Evolutionary conservation across 2,113 vertebrate genomes (phyloP).

Genomic region (Hiodon alosoides): DNA sequence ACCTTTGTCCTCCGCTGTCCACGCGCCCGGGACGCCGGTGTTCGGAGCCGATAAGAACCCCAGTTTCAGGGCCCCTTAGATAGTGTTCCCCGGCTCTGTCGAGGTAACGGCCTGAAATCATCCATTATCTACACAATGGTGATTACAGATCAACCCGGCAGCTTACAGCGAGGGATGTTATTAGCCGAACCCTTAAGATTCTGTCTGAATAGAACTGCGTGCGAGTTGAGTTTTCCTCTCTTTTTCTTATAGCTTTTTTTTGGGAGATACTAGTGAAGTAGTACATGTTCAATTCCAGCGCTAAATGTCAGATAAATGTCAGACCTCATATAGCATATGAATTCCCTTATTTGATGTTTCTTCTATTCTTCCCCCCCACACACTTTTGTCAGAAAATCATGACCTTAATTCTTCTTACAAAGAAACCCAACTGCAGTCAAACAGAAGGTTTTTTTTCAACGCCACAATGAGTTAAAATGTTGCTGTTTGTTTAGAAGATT

Average conservation of each 20-base stretch:
- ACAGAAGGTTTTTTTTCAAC: too few species aligned
- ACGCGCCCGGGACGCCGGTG: constrained; percentile 60
- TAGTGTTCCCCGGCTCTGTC: constrained; percentile 62
- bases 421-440: not conserved
- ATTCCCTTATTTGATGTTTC: constrained; percentile 48
- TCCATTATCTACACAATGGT: constrained; percentile 66
- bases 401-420: constrained; percentile 6
- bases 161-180: constrained; percentile 46
- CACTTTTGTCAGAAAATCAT: constrained; percentile 43
- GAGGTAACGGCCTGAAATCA: constrained; percentile 68
- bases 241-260: constrained; percentile 32
- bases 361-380: constrained; percentile 46
- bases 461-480: not conserved
- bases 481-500: constrained; percentile 29
- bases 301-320: constrained; percentile 76
- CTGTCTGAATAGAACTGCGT: constrained; percentile 55
- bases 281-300: constrained; percentile 49
- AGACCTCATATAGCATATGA: constrained; percentile 41
- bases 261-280: constrained; percentile 60
- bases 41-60: constrained; percentile 70
- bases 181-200: constrained; percentile 50
- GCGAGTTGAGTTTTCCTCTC: constrained; percentile 41
- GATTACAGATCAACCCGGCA: constrained; percentile 67
- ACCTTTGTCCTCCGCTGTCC: constrained; percentile 57
- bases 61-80: constrained; percentile 67